Evolutionary conservation across 2,888 invertebrate species (phyloP).

Genomic region (Maniola hyperantus): DNA sequence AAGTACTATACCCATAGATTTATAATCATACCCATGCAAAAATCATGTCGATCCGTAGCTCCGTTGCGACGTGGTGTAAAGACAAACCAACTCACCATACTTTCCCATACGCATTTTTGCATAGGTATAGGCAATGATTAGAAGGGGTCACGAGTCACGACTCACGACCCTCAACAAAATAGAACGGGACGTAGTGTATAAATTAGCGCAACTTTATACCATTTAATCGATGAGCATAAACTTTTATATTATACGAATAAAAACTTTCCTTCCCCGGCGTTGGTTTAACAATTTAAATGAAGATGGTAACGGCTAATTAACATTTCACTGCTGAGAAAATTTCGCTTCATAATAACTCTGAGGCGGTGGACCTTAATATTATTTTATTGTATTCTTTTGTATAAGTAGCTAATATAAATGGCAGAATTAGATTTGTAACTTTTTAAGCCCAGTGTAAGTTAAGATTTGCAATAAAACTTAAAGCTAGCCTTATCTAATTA

Average conservation of each 20-base stretch:
- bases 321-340: constrained; percentile 16
- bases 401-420: not conserved
- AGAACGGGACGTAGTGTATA: not conserved
- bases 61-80: too few species aligned
- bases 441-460: too few species aligned
- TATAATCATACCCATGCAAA: too few species aligned
- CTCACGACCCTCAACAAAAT: too few species aligned
- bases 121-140: too few species aligned
- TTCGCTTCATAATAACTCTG: constrained; percentile 15
- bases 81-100: too few species aligned
- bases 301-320: constrained; percentile 22
- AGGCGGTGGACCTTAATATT: constrained; percentile 4
- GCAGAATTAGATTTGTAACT: not conserved
- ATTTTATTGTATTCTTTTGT: constrained; percentile 13
- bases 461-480: too few species aligned
- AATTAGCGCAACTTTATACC: not conserved
- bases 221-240: constrained; percentile 11
- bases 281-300: constrained; percentile 23
- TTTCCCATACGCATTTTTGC: too few species aligned
- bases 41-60: too few species aligned
- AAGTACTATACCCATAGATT: too few species aligned
- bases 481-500: too few species aligned
- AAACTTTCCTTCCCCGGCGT: constrained; percentile 10
- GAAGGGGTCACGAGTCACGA: too few species aligned
- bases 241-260: constrained; percentile 8